Percentiles rank a stretch among this genome's conserved stretches.
These are phyloP conservation scores for Buteo buteo DNA, from an alignment of 2,113 vertebrate species.

Conservation along the genomic window DNA sequence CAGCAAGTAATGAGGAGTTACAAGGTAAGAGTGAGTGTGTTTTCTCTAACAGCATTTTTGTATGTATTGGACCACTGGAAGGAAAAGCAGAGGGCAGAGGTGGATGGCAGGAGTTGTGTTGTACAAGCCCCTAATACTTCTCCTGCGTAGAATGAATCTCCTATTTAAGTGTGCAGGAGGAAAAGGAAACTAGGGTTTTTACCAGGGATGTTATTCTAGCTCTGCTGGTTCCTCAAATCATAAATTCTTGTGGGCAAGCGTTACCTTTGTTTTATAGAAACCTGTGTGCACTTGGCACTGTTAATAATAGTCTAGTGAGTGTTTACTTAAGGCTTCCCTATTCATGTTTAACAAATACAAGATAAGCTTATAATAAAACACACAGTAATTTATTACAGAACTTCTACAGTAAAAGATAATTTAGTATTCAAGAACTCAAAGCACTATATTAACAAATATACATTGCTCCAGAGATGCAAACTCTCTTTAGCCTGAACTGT, in stretches of 20 bases:
- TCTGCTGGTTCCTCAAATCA: neutral
- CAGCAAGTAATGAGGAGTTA: neutral
- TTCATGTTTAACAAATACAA: neutral
- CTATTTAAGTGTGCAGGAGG: neutral
- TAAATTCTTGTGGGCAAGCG: neutral
- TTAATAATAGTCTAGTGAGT: neutral
- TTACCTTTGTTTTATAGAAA: neutral
- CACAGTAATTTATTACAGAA: neutral
- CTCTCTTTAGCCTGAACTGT: neutral
- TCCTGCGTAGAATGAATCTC: neutral
- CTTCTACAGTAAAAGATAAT: neutral
- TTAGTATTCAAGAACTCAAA: neutral
- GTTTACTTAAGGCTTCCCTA: neutral
- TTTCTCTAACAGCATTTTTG: too few species aligned
- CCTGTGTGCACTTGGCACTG: accelerated
- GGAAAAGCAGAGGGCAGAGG: neutral
- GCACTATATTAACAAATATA: neutral
- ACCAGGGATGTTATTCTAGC: neutral
- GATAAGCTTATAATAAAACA: neutral
- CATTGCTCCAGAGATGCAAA: neutral
- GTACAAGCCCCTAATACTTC: neutral
- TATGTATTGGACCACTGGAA: neutral
- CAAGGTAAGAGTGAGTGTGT: neutral
- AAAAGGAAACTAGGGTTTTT: neutral
- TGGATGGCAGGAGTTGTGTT: neutral